Evolutionary conservation across 2,888 invertebrate species (phyloP), one percentile per base, ranked within the genome.

Genomic region (Tenodera sinensis): DNA sequence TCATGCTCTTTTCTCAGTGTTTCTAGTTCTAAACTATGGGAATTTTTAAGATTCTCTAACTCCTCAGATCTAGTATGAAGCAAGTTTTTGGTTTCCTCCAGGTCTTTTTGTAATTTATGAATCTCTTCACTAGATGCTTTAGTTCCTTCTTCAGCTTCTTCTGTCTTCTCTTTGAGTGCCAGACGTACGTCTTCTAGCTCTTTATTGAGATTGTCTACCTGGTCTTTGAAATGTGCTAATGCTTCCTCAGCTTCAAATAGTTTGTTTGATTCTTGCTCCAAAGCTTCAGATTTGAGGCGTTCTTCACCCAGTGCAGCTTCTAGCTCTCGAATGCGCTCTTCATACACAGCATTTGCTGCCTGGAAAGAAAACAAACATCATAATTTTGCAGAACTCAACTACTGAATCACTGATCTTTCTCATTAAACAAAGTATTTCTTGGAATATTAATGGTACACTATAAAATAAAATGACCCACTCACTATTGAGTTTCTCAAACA

Each of bases 221-320:
- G 91, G 71, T 90, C 91, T 14, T 90, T 89, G 82, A 89, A 90
- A 82, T 90, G 91, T 7, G 91, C 91, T 91, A 96, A 93, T 90
- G 95, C 95, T 92, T 96, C 96, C 90, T 96, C 95, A 84, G 95
- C 94, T 93, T 96, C 96, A n/a, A 95, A 95, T 81, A 93, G 93
- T 95, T 85, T 94, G 93, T 93, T 95, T 92, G 91, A 95, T 93
- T 94, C 96, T 90, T 92, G 92, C 92, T 95, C 94, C 6, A 94
- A 91, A 87, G 92, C 93, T 91, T 94, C 93, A 3, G 93, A 92
- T 90, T 94, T 93, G 89, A 93, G 93, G 88, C 93, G 93, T 91
- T 95, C 94, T 89, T 93, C 93, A 15, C 92, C 91, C 54, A 95
- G 91, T 89, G 93, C 92, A 89, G 93, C 92, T 91, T 95, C 94